Evolutionary conservation across 2,888 invertebrate species (phyloP).

Genomic region (Tetragonula carbonaria): DNA sequence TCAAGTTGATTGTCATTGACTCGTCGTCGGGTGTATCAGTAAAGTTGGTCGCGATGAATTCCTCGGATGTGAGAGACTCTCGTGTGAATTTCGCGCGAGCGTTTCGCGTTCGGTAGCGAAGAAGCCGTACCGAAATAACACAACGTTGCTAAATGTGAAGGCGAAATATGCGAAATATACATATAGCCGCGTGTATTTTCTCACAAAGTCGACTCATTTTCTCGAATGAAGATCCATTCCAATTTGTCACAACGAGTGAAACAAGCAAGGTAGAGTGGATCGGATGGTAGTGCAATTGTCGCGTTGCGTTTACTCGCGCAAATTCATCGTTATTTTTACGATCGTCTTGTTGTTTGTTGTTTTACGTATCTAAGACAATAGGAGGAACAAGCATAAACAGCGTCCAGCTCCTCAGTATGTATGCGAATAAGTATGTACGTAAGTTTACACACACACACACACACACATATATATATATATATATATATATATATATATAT

Average conservation of each 20-base stretch:
- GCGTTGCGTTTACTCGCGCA: not conserved
- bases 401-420: too few species aligned
- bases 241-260: not conserved
- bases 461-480: too few species aligned
- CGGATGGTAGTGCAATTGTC: not conserved
- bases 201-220: conserved; percentile 5
- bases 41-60: conserved; percentile 22
- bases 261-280: not conserved
- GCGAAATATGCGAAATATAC: conserved; percentile 50
- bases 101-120: conserved; percentile 19
- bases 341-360: too few species aligned
- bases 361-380: too few species aligned
- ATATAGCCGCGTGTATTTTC: conserved; percentile 42
- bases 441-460: too few species aligned
- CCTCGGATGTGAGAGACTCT: conserved; percentile 16
- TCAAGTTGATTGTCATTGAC: not conserved
- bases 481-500: not conserved
- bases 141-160: conserved; percentile 58
- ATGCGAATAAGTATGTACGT: too few species aligned
- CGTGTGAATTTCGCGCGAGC: not conserved
- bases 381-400: too few species aligned
- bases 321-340: too few species aligned
- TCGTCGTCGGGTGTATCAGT: too few species aligned
- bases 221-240: not conserved
- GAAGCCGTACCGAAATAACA: conserved; percentile 55